These are phyloP conservation scores for Drosophila sulfurigaster DNA, from an alignment of 1,140 invertebrate species.

Conservation along the genomic window DNA sequence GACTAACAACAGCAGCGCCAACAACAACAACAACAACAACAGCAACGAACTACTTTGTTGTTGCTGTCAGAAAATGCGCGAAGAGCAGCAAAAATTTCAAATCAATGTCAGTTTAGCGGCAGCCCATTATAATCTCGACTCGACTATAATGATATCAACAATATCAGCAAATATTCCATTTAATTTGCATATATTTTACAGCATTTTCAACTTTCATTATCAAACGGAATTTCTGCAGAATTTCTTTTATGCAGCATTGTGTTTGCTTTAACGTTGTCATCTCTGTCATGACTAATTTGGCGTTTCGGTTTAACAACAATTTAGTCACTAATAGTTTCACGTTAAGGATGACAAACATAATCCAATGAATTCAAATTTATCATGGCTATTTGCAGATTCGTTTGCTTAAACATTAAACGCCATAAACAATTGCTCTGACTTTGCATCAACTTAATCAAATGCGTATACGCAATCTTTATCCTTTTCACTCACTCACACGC, in stretches of 20 bases:
- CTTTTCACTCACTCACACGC: neutral
- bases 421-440: constrained; percentile 30
- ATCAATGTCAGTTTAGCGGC: constrained; percentile 49
- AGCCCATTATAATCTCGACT: constrained; percentile 12
- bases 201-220: constrained; percentile 28
- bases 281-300: constrained; percentile 13
- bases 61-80: constrained; percentile 7
- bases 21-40: neutral
- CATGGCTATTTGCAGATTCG: constrained; percentile 40
- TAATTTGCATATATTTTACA: constrained; percentile 12
- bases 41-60: neutral
- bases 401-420: constrained; percentile 31
- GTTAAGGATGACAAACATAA: constrained; percentile 12
- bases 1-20: constrained; percentile 44
- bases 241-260: constrained; percentile 3
- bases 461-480: neutral
- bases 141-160: neutral
- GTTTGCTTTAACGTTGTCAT: constrained; percentile 2
- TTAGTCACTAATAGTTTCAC: constrained; percentile 25
- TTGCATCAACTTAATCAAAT: constrained; percentile 22
- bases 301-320: constrained; percentile 9
- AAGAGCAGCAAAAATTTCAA: constrained; percentile 29
- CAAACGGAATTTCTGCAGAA: neutral
- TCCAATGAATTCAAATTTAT: constrained; percentile 38
- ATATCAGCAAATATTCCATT: constrained; percentile 1